These are phyloP conservation scores for Gorsachius magnificus DNA, from an alignment of 2,797 vertebrate species.

Conservation along the genomic window DNA sequence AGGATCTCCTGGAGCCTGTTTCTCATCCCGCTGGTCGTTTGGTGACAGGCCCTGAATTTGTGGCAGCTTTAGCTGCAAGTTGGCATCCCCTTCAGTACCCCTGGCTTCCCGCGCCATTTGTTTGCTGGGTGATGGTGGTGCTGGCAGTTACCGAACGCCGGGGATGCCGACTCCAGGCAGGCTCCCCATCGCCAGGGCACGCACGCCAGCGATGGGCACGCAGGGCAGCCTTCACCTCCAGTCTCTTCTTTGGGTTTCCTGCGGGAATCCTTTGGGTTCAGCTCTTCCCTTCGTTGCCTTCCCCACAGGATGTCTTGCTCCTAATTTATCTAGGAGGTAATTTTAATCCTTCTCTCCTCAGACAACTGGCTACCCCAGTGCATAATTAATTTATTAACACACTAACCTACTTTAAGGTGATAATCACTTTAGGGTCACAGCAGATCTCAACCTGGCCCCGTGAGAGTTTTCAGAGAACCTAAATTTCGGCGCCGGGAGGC, in stretches of 20 bases:
- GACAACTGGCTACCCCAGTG: constrained; percentile 17
- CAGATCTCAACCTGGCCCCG: not conserved
- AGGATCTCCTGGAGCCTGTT: constrained; percentile 19
- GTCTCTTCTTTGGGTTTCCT: not conserved
- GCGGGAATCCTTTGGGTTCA: not conserved
- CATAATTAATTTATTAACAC: constrained; percentile 66
- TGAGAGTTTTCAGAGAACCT: not conserved
- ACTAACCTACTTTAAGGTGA: constrained; percentile 63
- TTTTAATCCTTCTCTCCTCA: constrained; percentile 60
- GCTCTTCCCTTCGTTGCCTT: not conserved
- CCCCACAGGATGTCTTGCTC: not conserved
- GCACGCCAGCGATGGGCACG: accelerated
- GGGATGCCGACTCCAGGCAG: not conserved
- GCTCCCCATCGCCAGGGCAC: not conserved
- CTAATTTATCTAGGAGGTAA: constrained; percentile 44
- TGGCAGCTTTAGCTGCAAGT: not conserved
- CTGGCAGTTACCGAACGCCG: accelerated
- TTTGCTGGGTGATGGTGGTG: not conserved
- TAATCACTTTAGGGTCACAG: constrained; percentile 50
- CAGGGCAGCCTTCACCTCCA: not conserved
- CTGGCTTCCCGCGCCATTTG: accelerated
- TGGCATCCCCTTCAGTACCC: not conserved
- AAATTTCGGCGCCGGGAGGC: accelerated
- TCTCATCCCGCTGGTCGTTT: not conserved
- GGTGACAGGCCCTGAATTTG: not conserved